Conservation (phyloP, 2,113 vertebrate species). For the Microtus oregoni region DNA sequence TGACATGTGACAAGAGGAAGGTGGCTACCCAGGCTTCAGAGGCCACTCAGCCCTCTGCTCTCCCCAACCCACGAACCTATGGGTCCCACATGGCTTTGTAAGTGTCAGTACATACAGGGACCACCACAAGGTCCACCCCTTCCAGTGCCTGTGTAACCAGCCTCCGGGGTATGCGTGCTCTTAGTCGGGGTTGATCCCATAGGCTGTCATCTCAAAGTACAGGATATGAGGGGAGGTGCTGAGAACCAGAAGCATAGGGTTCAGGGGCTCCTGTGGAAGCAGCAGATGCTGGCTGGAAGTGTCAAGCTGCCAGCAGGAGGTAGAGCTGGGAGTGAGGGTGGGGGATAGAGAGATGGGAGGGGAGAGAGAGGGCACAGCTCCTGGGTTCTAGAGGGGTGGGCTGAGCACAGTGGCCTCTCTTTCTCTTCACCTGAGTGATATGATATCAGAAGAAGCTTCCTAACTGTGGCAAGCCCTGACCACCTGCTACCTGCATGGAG, state of each 20-base stretch:
- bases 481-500: not conserved
- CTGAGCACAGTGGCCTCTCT: not conserved
- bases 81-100: fast-evolving
- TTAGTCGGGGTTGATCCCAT: not conserved
- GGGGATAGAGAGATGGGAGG: too few relatives aligned
- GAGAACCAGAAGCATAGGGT: not conserved
- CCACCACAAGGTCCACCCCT: not conserved
- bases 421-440: not conserved
- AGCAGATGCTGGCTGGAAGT: not conserved
- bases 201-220: not conserved
- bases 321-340: too few relatives aligned
- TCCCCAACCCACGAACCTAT: not conserved
- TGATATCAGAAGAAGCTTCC: not conserved
- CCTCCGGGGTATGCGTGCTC: not conserved
- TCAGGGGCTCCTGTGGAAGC: not conserved
- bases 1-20: not conserved
- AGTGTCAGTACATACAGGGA: not conserved
- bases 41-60: fast-evolving
- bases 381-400: too few relatives aligned
- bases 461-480: too few relatives aligned
- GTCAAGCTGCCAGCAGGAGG: too few relatives aligned
- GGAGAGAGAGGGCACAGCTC: too few relatives aligned
- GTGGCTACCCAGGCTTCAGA: not conserved
- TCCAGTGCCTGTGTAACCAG: not conserved
- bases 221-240: too few relatives aligned